Conservation (phyloP, 2,888 invertebrate genomes). For the Anticlea derivata region DNA sequence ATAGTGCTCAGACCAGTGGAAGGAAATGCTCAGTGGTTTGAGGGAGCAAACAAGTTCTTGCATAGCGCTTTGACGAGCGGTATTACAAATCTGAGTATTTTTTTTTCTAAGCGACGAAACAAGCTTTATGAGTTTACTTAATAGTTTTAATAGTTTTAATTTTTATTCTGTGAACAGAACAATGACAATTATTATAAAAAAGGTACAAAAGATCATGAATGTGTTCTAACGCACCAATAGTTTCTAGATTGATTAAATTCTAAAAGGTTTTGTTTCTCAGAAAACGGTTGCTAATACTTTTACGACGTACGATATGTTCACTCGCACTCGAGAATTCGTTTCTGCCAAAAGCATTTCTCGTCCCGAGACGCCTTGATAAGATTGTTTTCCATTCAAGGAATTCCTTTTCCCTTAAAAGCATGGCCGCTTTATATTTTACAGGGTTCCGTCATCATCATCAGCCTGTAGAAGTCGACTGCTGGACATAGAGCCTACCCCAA, state of each 20-base stretch:
- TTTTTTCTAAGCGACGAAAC: too few species aligned
- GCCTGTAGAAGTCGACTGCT: too few species aligned
- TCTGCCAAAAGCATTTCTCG: slow-evolving; percentile 14
- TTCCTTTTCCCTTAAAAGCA: neutral
- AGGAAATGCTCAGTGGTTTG: slow-evolving; percentile 8
- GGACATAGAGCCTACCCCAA: too few species aligned
- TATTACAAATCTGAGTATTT: too few species aligned
- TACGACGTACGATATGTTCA: neutral
- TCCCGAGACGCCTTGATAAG: slow-evolving; percentile 11
- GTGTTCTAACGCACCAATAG: too few species aligned
- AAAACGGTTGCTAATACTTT: neutral
- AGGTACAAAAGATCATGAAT: too few species aligned
- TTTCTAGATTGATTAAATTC: neutral
- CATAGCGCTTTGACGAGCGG: neutral
- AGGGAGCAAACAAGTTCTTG: neutral
- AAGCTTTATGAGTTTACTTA: too few species aligned
- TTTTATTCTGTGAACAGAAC: too few species aligned
- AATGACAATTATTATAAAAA: too few species aligned
- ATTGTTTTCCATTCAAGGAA: slow-evolving; percentile 19
- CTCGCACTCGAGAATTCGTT: slow-evolving; percentile 1
- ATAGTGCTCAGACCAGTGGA: slow-evolving; percentile 22
- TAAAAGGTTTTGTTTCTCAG: neutral
- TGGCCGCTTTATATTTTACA: slow-evolving; percentile 6
- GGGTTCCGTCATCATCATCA: neutral
- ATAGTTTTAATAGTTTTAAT: too few species aligned